Evolutionary conservation across 2,888 invertebrate species (phyloP), one percentile per base, ranked within the genome.

Genomic region (Lumbricus terrestris): DNA sequence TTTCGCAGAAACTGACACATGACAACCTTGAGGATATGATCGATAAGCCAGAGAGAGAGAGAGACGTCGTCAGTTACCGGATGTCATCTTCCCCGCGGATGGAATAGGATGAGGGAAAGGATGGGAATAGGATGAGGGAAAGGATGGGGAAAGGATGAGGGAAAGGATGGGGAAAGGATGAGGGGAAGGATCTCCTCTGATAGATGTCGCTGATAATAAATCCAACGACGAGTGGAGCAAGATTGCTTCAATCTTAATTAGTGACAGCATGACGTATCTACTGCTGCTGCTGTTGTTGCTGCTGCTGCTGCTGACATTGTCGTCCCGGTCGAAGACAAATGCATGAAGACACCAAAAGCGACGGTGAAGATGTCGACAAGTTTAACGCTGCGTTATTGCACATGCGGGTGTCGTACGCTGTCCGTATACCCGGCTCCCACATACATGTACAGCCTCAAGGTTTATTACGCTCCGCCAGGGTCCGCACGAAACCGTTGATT

Each of bases 41-140:
- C 69, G 69, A 69, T 69, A n/a, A 69, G 69, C 69, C 69, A 69
- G n/a, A n/a, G n/a, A n/a, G n/a, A 69, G n/a, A n/a, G n/a, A n/a
- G n/a, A 69, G 6, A n/a, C 23, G 54, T 11, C 69, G n/a, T 23
- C 47, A 47, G 69, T 69, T 69, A 8, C 69, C 69, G 69, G 69
- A 29, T 69, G 69, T 8, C 69, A n/a, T 69, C 69, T 69, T 69
- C 69, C 69, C 69, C n/a, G 69, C 69, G n/a, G 69, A 69, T n/a
- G n/a, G n/a, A n/a, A n/a, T 69, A n/a, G n/a, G n/a, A 69, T n/a
- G 69, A n/a, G n/a, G n/a, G n/a, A n/a, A n/a, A n/a, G n/a, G n/a
- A 69, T n/a, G 69, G 69, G 69, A 8, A 69, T 0, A n/a, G 69
- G n/a, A n/a, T n/a, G n/a, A n/a, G n/a, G n/a, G n/a, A n/a, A n/a